These are phyloP conservation scores for Erebia epiphron DNA, from an alignment of 2,888 invertebrate genomes.

Conservation along the genomic window DNA sequence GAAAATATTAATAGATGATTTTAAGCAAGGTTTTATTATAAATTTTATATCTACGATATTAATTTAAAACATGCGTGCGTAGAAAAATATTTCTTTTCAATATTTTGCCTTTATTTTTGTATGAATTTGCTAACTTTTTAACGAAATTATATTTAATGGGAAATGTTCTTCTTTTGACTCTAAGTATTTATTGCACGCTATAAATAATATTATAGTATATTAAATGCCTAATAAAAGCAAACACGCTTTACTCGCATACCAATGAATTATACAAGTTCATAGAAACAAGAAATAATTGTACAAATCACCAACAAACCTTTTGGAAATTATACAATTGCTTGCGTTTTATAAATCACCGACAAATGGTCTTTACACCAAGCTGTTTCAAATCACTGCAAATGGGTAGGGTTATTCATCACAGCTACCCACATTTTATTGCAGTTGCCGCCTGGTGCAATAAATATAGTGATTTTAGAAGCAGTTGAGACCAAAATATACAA, in stretches of 20 bases:
- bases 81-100: no score
- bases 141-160: no score
- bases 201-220: not conserved
- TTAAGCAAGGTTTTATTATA: no score
- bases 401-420: not conserved
- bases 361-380: conserved; percentile 5
- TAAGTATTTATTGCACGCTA: not conserved
- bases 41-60: no score
- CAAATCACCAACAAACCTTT: not conserved
- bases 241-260: conserved; percentile 6
- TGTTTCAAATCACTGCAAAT: conserved; percentile 10
- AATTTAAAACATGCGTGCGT: no score
- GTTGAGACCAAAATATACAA: not conserved
- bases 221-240: not conserved
- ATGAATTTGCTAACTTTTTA: no score
- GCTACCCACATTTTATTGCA: conserved; percentile 4
- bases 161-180: not conserved
- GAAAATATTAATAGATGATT: no score
- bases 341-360: conserved; percentile 5
- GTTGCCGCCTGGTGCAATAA: not conserved
- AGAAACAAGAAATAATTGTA: not conserved
- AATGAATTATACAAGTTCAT: not conserved
- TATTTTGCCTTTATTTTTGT: no score
- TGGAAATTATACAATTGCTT: not conserved
- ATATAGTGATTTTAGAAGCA: not conserved